These are phyloP conservation scores for Saccostrea glomerata DNA, from an alignment of 1,140 invertebrate genomes.

Conservation along the genomic window DNA sequence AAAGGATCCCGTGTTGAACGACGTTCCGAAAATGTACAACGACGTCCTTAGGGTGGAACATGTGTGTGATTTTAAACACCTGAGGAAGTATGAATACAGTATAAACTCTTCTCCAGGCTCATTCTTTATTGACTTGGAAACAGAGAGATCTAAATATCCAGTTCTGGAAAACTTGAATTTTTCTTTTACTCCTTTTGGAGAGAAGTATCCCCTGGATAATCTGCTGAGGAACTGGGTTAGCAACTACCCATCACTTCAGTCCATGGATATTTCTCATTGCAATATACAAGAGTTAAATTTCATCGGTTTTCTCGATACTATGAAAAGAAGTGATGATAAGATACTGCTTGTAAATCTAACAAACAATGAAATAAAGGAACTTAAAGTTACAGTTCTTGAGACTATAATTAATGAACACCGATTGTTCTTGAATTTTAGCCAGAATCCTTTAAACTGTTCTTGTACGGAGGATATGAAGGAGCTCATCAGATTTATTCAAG, in stretches of 20 bases:
- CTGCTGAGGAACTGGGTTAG: constrained; percentile 57
- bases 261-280: constrained; percentile 63
- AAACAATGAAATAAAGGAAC: constrained; percentile 43
- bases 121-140: constrained; percentile 53
- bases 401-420: constrained; percentile 2
- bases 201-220: constrained; percentile 41
- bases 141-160: constrained; percentile 54
- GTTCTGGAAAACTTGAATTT: constrained; percentile 57
- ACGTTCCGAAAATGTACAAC: constrained; percentile 47
- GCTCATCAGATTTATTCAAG: constrained; percentile 53
- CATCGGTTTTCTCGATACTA: background rate
- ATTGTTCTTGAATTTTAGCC: constrained; percentile 57
- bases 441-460: constrained; percentile 64
- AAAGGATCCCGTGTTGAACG: constrained; percentile 12
- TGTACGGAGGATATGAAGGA: constrained; percentile 58
- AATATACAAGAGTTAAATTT: constrained; percentile 55
- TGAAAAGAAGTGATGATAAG: constrained; percentile 39
- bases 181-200: constrained; percentile 53
- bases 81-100: constrained; percentile 55
- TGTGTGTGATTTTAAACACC: constrained; percentile 48
- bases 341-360: constrained; percentile 60
- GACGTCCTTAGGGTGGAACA: constrained; percentile 46
- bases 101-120: constrained; percentile 44
- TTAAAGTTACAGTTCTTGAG: constrained; percentile 47
- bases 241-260: constrained; percentile 59